These are phyloP conservation scores for Anhinga rufa DNA, from an alignment of 2,113 vertebrate genomes.

Conservation along the genomic window DNA sequence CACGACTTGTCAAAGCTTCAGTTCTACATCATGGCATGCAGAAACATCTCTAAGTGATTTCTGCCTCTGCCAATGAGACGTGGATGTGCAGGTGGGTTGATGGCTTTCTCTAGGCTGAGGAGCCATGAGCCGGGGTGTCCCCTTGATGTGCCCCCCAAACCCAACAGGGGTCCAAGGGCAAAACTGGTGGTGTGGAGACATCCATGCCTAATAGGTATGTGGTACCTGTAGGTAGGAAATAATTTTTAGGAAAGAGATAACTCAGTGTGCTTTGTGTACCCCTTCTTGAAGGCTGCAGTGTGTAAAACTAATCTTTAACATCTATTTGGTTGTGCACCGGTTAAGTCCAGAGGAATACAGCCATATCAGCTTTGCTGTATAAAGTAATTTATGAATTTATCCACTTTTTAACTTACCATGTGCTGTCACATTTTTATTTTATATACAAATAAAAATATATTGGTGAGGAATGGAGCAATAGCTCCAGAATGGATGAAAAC, in stretches of 20 bases:
- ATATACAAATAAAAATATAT: slow-evolving; percentile 53
- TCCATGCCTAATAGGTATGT: too few species aligned
- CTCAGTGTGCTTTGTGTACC: background rate
- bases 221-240: background rate
- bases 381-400: slow-evolving; percentile 29
- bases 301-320: background rate
- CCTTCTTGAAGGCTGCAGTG: background rate
- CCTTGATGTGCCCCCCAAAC: background rate
- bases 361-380: background rate
- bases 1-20: background rate
- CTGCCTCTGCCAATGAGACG: background rate
- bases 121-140: background rate
- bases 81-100: background rate
- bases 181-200: background rate
- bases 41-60: background rate
- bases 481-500: slow-evolving; percentile 29
- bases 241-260: background rate
- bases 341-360: background rate
- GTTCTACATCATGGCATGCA: background rate
- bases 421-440: slow-evolving; percentile 50
- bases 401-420: slow-evolving; percentile 17
- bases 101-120: accelerated
- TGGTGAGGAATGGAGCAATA: slow-evolving; percentile 29
- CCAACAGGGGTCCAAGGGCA: background rate
- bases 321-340: background rate